Percentiles rank a stretch among this genome's conserved stretches.
Evolutionary conservation across 2,888 invertebrate species (phyloP).

Genomic region (Hesperia comma): DNA sequence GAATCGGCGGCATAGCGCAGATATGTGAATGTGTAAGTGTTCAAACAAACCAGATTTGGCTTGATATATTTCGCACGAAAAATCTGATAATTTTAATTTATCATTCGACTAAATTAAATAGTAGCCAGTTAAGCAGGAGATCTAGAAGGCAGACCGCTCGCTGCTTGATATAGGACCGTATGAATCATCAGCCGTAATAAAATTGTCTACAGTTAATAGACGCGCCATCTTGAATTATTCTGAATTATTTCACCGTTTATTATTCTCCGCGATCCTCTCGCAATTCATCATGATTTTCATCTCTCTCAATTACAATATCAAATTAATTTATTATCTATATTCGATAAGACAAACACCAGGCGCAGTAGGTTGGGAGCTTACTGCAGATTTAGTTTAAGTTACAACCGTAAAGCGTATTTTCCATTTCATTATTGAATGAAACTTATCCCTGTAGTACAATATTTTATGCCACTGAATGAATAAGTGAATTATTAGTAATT

Average conservation of each 20-base stretch:
- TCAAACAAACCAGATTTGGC: neutral
- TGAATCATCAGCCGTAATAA: constrained; percentile 31
- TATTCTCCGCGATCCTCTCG: constrained; percentile 30
- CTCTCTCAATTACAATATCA: constrained; percentile 48
- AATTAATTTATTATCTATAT: constrained; percentile 52
- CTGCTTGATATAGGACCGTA: constrained; percentile 31
- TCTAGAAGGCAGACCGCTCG: constrained; percentile 19
- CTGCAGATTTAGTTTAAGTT: constrained; percentile 29
- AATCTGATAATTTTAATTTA: constrained; percentile 22
- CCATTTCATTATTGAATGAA: neutral
- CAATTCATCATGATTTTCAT: constrained; percentile 50
- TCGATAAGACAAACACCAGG: constrained; percentile 49
- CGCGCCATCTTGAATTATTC: constrained; percentile 15
- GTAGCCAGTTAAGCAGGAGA: constrained; percentile 11
- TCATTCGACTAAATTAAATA: constrained; percentile 22
- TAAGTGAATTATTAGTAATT: no score
- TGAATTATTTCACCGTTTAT: constrained; percentile 37
- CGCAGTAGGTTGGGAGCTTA: constrained; percentile 32
- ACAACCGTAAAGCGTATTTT: constrained; percentile 9
- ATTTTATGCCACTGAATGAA: no score
- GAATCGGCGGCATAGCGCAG: no score
- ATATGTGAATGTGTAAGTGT: no score
- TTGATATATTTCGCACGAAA: constrained; percentile 1
- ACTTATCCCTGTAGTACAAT: no score
- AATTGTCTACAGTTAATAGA: constrained; percentile 30